phyloP scores from a whole-genome alignment of 1,140 invertebrate genomes.

The Protaetia brevitarsis region DNA sequence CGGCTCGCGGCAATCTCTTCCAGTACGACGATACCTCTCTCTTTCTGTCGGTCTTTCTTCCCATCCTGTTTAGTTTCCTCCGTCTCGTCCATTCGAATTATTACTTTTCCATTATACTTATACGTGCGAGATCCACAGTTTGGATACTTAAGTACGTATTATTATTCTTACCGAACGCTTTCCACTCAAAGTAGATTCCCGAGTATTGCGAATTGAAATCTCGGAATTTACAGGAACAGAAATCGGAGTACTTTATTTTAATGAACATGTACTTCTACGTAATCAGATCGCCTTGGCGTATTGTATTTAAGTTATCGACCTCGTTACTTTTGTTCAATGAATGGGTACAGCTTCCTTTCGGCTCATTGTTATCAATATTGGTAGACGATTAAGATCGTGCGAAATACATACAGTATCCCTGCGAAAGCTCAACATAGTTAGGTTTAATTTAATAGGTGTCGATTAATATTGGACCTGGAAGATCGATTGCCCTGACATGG shows the following conservation, averaged over 20 bases:
- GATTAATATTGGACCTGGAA: no score
- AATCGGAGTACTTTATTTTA: neutral
- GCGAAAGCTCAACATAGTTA: no score
- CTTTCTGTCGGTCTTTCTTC: neutral
- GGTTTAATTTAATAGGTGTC: no score
- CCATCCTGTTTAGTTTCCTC: neutral
- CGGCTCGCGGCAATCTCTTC: neutral
- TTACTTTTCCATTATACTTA: slow-evolving; percentile 6
- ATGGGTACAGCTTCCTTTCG: neutral
- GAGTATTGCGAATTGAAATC: neutral
- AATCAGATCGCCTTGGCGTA: neutral
- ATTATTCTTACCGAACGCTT: neutral
- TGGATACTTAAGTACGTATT: neutral
- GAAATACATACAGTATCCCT: no score
- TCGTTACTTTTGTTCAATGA: neutral
- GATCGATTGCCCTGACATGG: no score
- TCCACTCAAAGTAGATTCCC: neutral
- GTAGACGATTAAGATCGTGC: no score
- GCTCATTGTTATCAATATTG: no score
- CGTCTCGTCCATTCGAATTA: neutral
- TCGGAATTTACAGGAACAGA: neutral
- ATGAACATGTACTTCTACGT: neutral
- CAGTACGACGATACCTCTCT: neutral
- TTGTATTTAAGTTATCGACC: neutral
- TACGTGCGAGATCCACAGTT: neutral